These are phyloP conservation scores for Arvicanthis niloticus DNA, from an alignment of 2,113 vertebrate species.

Conservation along the genomic window DNA sequence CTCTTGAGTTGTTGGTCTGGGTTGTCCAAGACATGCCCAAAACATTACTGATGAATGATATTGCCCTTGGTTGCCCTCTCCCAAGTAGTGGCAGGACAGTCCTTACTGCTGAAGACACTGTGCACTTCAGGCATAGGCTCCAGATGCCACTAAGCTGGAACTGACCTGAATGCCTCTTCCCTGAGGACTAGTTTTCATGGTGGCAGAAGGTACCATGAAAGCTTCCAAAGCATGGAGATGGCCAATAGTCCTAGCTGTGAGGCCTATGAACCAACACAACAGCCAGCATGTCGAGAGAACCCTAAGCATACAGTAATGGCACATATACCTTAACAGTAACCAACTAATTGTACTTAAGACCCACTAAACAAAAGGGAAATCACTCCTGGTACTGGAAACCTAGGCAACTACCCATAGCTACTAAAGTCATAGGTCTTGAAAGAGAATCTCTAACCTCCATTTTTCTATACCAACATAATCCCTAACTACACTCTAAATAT, in stretches of 20 bases:
- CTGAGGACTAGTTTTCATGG: background rate
- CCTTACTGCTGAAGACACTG: background rate
- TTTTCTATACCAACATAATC: background rate
- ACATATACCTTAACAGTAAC: background rate
- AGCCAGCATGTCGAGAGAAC: background rate
- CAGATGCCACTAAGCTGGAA: background rate
- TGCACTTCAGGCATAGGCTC: background rate
- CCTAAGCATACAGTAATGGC: background rate
- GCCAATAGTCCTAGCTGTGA: background rate
- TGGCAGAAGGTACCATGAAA: background rate
- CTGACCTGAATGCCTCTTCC: background rate
- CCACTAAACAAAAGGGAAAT: background rate
- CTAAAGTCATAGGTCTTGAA: background rate
- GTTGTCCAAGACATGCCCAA: background rate
- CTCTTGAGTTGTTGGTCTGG: background rate
- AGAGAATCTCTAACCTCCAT: background rate
- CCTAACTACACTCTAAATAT: background rate
- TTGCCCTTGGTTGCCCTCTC: background rate
- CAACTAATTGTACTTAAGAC: background rate
- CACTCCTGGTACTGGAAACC: background rate
- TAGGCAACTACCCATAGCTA: background rate
- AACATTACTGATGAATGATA: background rate
- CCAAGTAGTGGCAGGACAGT: background rate
- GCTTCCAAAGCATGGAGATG: background rate
- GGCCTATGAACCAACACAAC: background rate